Base-by-base conservation (phyloP, 1,140 invertebrate species). In the Anastrepha obliqua region DNA sequence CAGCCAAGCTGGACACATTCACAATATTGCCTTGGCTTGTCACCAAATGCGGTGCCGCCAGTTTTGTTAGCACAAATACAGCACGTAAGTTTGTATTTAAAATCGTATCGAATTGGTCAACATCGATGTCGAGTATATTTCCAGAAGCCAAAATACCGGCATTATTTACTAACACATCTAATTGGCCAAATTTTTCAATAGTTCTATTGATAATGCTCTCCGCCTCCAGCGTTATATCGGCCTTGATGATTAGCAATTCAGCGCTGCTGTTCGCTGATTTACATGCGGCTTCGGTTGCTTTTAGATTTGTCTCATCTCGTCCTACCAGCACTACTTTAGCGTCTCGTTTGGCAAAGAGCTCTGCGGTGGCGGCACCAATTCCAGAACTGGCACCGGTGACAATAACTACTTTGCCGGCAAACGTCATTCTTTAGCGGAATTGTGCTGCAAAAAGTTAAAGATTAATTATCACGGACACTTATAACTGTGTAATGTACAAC, bases 301-400 rank as follows among this genome's bases (percentile, higher is more conserved):
- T 90, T 44, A 97, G 92, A 91, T 96, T 96, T 17, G 95, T 93
- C 70, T 93, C 89, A 92, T 98, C 97, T 86, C 97, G 94, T 65
- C 97, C 97, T 39, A 95, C 96, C 2, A 98, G 67, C 1, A 94
- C 94, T 39, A 96, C 88, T 15, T 89, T 94, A 4, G 97, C 97
- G 59, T 96, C 96, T 29, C 96, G 92, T 89, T 95, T 95, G 3
- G 97, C 95, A 89, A 98, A 96, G 86, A 96, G 94, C 62, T 96
- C 88, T 1, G 97, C 97, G n/a, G 97, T 96, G 17, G 95, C 96
- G 62, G 96, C 95, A 86, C 97, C 97, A 89, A 98, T 98, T 1
- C 97, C 97, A 44, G 97, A 97, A 93, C 97, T 97, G 1, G 97
- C 97, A 81, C 97, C 97, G 2, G 96, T 96, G 86, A 96, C 94